A percentile compares a stretch with the other conserved stretches of the same genome.
Conservation (phyloP, 2,113 vertebrate species). For the Symphodus melops region DNA sequence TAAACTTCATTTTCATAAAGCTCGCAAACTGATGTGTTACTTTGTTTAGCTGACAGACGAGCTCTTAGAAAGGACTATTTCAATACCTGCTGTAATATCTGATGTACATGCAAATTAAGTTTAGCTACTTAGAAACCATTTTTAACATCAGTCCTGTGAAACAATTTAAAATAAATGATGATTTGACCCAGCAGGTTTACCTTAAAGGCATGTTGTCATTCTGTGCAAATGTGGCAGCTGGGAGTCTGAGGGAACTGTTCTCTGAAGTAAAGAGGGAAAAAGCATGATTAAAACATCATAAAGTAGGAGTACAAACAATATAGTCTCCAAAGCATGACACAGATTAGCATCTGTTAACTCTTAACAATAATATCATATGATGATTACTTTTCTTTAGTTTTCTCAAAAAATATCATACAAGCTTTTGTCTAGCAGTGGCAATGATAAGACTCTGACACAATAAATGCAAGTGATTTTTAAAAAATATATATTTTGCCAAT, state of each 20-base stretch:
- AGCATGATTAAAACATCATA: neutral
- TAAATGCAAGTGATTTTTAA: too few species aligned
- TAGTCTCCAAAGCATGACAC: neutral
- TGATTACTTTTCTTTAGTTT: too few species aligned
- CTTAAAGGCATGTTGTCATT: slow-evolving; percentile 48
- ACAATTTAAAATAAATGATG: neutral
- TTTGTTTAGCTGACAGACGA: neutral
- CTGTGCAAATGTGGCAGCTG: slow-evolving; percentile 3
- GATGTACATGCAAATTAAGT: neutral
- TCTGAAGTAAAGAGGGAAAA: neutral
- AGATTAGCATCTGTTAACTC: too few species aligned
- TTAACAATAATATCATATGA: too few species aligned
- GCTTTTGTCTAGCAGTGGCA: too few species aligned
- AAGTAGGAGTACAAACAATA: neutral
- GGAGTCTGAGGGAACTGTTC: neutral
- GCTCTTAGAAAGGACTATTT: neutral
- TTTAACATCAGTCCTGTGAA: neutral
- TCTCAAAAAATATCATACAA: too few species aligned
- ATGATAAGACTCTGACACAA: too few species aligned
- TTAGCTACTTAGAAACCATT: neutral
- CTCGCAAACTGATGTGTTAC: neutral
- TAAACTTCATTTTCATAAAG: neutral
- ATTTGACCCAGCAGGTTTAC: neutral
- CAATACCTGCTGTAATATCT: neutral
- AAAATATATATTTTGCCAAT: too few species aligned